Evolutionary conservation across 2,113 vertebrate species (phyloP).

Genomic region (Lasiurus borealis): DNA sequence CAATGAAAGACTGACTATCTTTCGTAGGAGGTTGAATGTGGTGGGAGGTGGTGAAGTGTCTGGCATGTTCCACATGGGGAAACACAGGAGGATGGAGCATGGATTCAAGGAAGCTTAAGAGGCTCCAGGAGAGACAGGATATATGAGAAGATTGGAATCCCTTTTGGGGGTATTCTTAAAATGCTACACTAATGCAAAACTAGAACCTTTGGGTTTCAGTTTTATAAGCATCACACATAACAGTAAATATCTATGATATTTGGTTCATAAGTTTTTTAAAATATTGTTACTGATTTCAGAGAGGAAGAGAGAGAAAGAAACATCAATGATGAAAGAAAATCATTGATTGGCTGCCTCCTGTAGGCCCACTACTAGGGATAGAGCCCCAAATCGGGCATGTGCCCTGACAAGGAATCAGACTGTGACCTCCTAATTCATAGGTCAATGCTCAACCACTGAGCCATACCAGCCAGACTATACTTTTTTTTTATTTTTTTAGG

Average conservation of each 20-base stretch:
- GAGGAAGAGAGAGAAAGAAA: no score
- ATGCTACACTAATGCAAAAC: neutral
- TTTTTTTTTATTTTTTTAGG: neutral
- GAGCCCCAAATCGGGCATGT: no score
- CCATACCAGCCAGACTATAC: no score
- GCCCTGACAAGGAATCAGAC: no score
- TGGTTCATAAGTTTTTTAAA: neutral
- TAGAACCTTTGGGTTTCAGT: neutral
- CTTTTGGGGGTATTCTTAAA: neutral
- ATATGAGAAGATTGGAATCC: neutral
- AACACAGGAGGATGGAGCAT: neutral
- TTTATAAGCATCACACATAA: neutral
- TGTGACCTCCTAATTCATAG: no score
- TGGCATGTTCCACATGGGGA: neutral
- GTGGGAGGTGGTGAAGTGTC: neutral
- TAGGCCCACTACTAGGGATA: no score
- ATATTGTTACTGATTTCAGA: no score
- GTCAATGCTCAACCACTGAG: no score
- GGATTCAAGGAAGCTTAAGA: neutral
- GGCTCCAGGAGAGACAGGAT: neutral
- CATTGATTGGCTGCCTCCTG: no score
- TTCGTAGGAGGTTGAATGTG: neutral
- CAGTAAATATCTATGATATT: conserved; percentile 13
- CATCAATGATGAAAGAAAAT: no score
- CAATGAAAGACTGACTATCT: neutral